These are phyloP conservation scores for Nebria salina DNA, from an alignment of 2,888 invertebrate genomes.

Conservation along the genomic window DNA sequence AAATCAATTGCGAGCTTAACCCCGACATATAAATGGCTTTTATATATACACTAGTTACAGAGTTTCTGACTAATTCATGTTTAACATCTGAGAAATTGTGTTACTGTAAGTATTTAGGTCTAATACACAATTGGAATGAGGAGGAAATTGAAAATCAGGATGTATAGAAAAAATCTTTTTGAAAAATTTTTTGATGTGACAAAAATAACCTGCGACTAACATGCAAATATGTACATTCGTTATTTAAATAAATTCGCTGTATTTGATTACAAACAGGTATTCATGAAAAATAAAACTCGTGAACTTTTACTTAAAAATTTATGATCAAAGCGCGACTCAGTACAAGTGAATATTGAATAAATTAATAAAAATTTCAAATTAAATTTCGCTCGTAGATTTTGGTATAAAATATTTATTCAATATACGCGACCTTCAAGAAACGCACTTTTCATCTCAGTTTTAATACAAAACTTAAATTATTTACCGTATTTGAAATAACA, in stretches of 20 bases:
- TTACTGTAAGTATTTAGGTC: too few species aligned
- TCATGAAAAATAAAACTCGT: constrained; percentile 8
- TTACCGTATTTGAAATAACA: not conserved
- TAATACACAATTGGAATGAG: too few species aligned
- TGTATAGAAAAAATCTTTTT: too few species aligned
- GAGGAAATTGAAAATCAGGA: too few species aligned
- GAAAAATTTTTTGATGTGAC: too few species aligned
- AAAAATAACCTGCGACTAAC: not conserved
- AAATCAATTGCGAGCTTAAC: not conserved
- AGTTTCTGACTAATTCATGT: too few species aligned
- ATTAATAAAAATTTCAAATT: constrained; percentile 18
- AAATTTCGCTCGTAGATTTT: not conserved
- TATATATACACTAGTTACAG: too few species aligned
- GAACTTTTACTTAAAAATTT: constrained; percentile 12
- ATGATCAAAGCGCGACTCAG: not conserved
- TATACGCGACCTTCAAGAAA: constrained; percentile 7
- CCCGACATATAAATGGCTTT: not conserved
- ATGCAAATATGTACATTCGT: not conserved
- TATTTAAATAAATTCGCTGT: not conserved
- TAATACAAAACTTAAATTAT: not conserved
- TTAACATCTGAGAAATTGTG: too few species aligned
- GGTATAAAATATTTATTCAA: constrained; percentile 14
- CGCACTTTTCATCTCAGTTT: constrained; percentile 6
- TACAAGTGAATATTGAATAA: constrained; percentile 18
- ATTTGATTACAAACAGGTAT: constrained; percentile 1